A percentile compares a stretch with the other conserved stretches of the same genome.
phyloP scores from a whole-genome alignment of 35 echinoderm and acorn worm species.

The Diadema setosum region DNA sequence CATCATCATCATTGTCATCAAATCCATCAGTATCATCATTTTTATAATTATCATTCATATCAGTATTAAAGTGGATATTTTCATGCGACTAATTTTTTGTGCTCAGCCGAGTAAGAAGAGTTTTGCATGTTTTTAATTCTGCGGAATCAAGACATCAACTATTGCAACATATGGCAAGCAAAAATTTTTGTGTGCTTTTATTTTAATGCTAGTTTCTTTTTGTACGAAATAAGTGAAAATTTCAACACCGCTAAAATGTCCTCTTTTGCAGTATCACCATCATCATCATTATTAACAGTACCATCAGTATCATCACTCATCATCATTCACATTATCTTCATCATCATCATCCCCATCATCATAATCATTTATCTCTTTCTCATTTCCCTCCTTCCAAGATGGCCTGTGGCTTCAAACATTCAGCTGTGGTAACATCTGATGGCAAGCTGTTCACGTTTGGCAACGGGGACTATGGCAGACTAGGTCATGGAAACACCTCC shows the following conservation, averaged over 20 bases:
- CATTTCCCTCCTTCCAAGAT: slow-evolving; percentile 32
- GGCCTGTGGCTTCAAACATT: slow-evolving; percentile 97
- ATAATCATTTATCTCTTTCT: neutral
- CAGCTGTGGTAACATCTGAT: slow-evolving; percentile 74
- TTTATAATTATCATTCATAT: neutral
- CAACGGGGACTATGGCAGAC: slow-evolving; percentile 87
- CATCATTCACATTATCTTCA: neutral
- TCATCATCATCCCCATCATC: neutral
- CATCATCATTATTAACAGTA: neutral
- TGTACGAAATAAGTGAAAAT: too few species aligned
- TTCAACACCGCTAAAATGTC: too few species aligned
- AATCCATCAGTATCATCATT: neutral
- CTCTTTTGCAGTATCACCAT: neutral
- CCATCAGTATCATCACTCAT: neutral
- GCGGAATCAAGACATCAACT: too few species aligned
- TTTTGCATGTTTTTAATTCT: too few species aligned
- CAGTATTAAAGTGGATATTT: too few species aligned
- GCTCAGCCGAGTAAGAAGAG: too few species aligned
- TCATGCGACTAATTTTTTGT: too few species aligned
- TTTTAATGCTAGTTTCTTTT: too few species aligned
- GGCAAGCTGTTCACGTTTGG: slow-evolving; percentile 95
- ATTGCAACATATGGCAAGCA: too few species aligned
- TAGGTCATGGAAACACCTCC: slow-evolving; percentile 91
- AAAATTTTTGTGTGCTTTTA: too few species aligned
- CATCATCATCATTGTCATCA: neutral